Base-by-base conservation (phyloP, 2,888 invertebrate species). In the Creontiades dilutus region DNA sequence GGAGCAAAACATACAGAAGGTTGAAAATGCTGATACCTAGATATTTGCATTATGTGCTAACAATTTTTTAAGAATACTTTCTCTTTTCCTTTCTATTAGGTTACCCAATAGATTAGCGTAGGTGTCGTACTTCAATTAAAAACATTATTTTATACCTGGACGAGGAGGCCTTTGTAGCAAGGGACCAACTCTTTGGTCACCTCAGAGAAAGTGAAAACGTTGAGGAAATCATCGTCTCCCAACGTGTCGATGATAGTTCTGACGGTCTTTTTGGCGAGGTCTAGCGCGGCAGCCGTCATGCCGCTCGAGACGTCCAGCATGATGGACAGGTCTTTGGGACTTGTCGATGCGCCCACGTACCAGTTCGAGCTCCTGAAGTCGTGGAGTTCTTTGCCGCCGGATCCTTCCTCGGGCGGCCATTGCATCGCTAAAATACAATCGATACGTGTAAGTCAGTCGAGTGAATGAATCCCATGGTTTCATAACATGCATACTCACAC, bases 271-370 rank as follows among this genome's bases (percentile, higher is more conserved):
- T 96, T 96, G 0, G 98, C 98, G 89, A 99, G 95, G 92, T 97
- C 96, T 92, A 97, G 96, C 90, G 97, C 96, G 0, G 97, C 97
- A 0, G 96, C 95, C 47, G 96, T 96, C 94, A 99, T 96, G 91
- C 98, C 97, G 16, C 98, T 97, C 11, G 98, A 98, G 91, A 96
- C 95, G 93, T 99, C 99, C 89, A 99, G 94, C 87, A 99, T 94
- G 92, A 99, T 98, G 91, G 92, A 92, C 23, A 92, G 95, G 93
- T 99, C 99, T 94, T 99, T 99, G 0, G 99, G 98, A 93, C 98
- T 98, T 12, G 98, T 97, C 13, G 99, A 99, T 1, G 99, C 99
- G 94, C 99, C 98, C 93, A 99, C 98, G 93, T 98, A 99, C 99
- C 99, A 99, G 87, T 97, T 97, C 92, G 98, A 95, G 76, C 98